phyloP scores from a whole-genome alignment of 2,797 vertebrate genomes.

The Brachymystax lenok region DNA sequence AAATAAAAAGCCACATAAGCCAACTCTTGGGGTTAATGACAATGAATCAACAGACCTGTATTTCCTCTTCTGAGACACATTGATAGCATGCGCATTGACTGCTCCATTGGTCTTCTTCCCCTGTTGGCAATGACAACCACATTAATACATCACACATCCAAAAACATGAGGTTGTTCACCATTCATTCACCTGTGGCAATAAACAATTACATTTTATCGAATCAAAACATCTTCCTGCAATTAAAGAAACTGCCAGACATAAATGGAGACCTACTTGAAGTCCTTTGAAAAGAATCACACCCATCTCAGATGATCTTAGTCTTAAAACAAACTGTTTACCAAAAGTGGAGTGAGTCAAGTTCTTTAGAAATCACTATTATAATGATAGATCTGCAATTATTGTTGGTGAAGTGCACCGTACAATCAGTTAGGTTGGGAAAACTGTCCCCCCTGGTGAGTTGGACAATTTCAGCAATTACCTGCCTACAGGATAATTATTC shows the following conservation, averaged over 20 bases:
- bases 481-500: too few species aligned
- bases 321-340: background rate
- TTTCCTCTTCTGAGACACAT: conserved; percentile 93
- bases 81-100: conserved; percentile 88
- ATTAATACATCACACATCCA: background rate
- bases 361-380: background rate
- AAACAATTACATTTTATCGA: background rate
- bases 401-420: background rate
- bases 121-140: conserved; percentile 67
- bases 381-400: background rate
- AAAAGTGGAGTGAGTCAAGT: background rate
- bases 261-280: background rate
- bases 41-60: conserved; percentile 83
- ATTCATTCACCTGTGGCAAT: too few species aligned
- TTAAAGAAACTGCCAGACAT: background rate
- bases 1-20: background rate
- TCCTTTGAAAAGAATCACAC: background rate
- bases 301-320: background rate
- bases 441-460: background rate
- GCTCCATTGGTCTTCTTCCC: conserved; percentile 89
- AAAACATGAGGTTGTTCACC: background rate
- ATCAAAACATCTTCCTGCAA: background rate
- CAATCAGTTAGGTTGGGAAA: background rate
- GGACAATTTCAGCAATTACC: too few species aligned
- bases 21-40: too few species aligned